Base-by-base conservation (phyloP, 2,797 vertebrate genomes). In the Ctenopoma kingsleyae region DNA sequence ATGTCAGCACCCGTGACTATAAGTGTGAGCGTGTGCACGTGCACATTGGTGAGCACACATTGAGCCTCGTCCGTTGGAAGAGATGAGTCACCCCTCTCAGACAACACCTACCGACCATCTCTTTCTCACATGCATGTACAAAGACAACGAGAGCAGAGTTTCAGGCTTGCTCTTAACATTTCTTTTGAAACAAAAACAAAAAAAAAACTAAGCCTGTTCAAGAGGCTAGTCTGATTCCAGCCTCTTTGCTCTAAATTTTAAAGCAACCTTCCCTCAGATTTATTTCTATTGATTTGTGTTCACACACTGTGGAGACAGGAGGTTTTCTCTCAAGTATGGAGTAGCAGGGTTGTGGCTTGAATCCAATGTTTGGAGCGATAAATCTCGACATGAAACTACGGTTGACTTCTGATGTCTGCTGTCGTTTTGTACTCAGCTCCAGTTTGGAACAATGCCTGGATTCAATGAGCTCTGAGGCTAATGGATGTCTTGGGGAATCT, bases 11-110 rank as follows among this genome's bases (percentile, higher is more conserved):
- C 27, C 49, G 35, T 67, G 73, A 40, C 38, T 47, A 1, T 43
- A 25, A 36, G 22, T n/a, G 27, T 30, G 41, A 22, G 23, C 23
- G 47, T 35, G 41, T 44, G 49, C 32, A 8, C 25, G 41, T 44
- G 49, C 32, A 8, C 25, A 53, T 61, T 32, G 47, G 60, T 62
- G 72, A 55, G 49, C 61, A 5, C 25, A 57, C 65, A 40, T 15
- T n/a, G 22, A 60, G 61, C 59, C n/a, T 8, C 50, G 52, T 83
- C 73, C 57, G 78, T 71, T 72, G 64, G 69, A 77, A 68, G 65
- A 75, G 86, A 91, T 92, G 91, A 93, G 82, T 92, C 92, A 92
- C 81, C 77, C n/a, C 73, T 78, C 66, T 67, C 76, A 77, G 76
- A 89, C 85, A 82, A 81, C 85, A 86, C 86, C 82, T 78, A 84